Conservation (phyloP, 2,797 vertebrate species). For the Etheostoma perlongum region DNA sequence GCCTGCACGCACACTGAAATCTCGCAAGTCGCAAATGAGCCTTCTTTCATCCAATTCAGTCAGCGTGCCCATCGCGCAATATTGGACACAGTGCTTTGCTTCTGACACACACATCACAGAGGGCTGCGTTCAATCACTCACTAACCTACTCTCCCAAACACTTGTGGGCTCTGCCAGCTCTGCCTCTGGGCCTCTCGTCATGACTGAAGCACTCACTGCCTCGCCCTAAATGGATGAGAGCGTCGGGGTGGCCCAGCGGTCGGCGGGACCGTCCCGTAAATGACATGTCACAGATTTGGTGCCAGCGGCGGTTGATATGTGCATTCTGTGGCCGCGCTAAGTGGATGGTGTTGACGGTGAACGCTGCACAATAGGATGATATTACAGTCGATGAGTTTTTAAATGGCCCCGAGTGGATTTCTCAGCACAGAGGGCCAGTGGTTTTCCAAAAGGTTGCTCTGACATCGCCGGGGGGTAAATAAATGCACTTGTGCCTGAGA, state of each 20-base stretch:
- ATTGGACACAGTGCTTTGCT: slow-evolving; percentile 58
- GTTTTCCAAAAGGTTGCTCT: slow-evolving; percentile 40
- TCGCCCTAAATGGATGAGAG: slow-evolving; percentile 56
- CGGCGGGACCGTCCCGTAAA: slow-evolving; percentile 55
- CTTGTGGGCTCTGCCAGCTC: slow-evolving; percentile 48
- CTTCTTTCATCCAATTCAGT: slow-evolving; percentile 53
- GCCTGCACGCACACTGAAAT: slow-evolving; percentile 24
- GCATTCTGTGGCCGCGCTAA: slow-evolving; percentile 67
- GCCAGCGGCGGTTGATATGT: slow-evolving; percentile 56
- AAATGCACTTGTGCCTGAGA: slow-evolving; percentile 10
- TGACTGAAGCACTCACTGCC: slow-evolving; percentile 63
- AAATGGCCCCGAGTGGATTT: slow-evolving; percentile 71
- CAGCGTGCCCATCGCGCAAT: slow-evolving; percentile 22
- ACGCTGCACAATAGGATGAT: slow-evolving; percentile 63
- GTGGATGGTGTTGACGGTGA: slow-evolving; percentile 76
- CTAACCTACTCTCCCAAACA: slow-evolving; percentile 52
- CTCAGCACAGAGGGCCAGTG: slow-evolving; percentile 24
- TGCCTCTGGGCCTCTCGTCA: slow-evolving; percentile 49
- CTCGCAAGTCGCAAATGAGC: slow-evolving; percentile 36
- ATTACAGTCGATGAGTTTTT: slow-evolving; percentile 74
- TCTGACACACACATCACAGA: slow-evolving; percentile 60
- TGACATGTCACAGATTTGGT: slow-evolving; percentile 60
- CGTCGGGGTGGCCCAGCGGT: slow-evolving; percentile 66
- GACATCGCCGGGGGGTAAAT: background rate
- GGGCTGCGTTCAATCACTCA: slow-evolving; percentile 70